Base-by-base conservation (phyloP, 1,140 invertebrate genomes). In the Papilio dardanus region DNA sequence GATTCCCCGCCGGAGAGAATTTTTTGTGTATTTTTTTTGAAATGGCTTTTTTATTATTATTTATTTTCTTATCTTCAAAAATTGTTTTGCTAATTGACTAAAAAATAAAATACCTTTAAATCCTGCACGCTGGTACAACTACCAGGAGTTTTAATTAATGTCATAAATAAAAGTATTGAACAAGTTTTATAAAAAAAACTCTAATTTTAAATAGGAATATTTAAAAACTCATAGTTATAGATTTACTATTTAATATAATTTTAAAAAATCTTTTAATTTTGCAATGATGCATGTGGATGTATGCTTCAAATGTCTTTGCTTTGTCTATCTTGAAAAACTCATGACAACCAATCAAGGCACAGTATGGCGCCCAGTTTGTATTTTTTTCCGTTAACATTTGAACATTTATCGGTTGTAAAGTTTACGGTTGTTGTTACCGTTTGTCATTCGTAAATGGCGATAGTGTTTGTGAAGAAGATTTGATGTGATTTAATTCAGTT, bases 1-100 rank as follows among this genome's bases (percentile, higher is more conserved):
- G 68, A 71, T 71, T 71, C 68, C 68, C 68, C 68, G 68, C 68
- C 68, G 68, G 24, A 40, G 68, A 71, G 68, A n/a, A 37, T 33
- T 21, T 67, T 67, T 67, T 67, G 16, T 67, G 3, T 3, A n/a
- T 46, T 46, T 46, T 46, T 46, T 46, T n/a, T n/a, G n/a, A n/a
- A n/a, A n/a, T n/a, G n/a, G n/a, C n/a, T n/a, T n/a, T n/a, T n/a
- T n/a, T n/a, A n/a, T n/a, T n/a, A n/a, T n/a, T n/a, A n/a, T n/a
- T n/a, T n/a, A n/a, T n/a, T n/a, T n/a, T n/a, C n/a, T n/a, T n/a
- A n/a, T n/a, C n/a, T n/a, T n/a, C n/a, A n/a, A n/a, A n/a, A n/a
- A n/a, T n/a, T n/a, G n/a, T n/a, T n/a, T n/a, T n/a, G n/a, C n/a
- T n/a, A n/a, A n/a, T n/a, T n/a, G n/a, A n/a, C n/a, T n/a, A n/a